These are phyloP conservation scores for Lanistes nyassanus DNA, from an alignment of 1,140 invertebrate genomes.

Conservation along the genomic window DNA sequence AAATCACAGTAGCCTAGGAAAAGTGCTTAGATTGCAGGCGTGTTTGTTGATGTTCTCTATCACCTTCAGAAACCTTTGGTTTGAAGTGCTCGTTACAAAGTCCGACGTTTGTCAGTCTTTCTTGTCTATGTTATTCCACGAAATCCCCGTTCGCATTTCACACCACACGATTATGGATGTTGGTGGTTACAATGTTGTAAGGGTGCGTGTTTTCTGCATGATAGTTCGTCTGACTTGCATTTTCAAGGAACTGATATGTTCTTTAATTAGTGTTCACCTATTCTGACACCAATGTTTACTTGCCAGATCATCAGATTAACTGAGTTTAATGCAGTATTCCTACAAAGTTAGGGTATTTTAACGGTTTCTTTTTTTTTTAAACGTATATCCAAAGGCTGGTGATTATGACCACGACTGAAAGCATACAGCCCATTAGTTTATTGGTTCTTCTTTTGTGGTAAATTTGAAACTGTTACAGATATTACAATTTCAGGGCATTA, in stretches of 20 bases:
- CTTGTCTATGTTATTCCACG: not conserved
- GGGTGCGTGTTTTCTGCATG: conserved; percentile 18
- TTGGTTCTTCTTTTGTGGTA: too few species aligned
- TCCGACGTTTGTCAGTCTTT: not conserved
- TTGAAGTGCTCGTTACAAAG: not conserved
- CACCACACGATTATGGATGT: not conserved
- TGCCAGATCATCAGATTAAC: not conserved
- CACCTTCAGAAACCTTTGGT: not conserved
- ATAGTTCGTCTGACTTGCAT: conserved; percentile 8
- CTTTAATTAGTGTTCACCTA: not conserved
- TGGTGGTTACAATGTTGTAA: not conserved
- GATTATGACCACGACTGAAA: too few species aligned
- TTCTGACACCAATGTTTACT: not conserved
- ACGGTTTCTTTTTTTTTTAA: not conserved
- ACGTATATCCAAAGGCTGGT: too few species aligned
- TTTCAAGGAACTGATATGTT: not conserved
- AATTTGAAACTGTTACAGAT: too few species aligned
- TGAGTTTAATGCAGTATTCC: too few species aligned
- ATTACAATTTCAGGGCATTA: too few species aligned
- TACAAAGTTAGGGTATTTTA: too few species aligned
- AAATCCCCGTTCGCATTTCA: not conserved
- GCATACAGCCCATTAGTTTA: too few species aligned
- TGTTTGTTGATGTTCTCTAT: not conserved
- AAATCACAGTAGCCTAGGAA: too few species aligned
- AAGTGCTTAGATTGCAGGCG: too few species aligned